Base-by-base conservation (phyloP, 2,113 vertebrate genomes). In the Amphiprion ocellaris region DNA sequence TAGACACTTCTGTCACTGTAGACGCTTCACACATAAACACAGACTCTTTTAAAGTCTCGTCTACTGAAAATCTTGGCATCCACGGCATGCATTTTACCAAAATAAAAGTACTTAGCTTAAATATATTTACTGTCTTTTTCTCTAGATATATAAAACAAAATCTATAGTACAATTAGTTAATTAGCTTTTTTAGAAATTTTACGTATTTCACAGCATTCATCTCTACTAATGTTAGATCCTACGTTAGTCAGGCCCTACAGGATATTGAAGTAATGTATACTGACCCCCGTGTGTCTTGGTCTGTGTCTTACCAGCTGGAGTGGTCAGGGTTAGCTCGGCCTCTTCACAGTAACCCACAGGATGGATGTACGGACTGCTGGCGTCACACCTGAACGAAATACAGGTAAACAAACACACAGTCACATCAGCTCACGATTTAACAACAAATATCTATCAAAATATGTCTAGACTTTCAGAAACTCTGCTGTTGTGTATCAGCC, bases 291-390 rank as follows among this genome's bases (percentile, higher is more conserved):
- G 55, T 77, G 83, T 81, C 81, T 82, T 83, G 60, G 66, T 87
- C 69, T 87, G 75, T 77, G 79, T 93, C 94, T 86, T 93, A 97
- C 97, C 96, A 87, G 96, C 95, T 92, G 97, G 97, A 15, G 95
- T 95, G 73, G 96, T 97, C 78, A 98, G 88, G 16, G 94, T 95
- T 56, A 95, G 87, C 85, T 93, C 92, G 56, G 89, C 90, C 82
- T 96, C 97, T 87, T 97, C 95, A 87, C 96, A 97, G 83, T 93
- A 97, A 8, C 97, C 97, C 15, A 98, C 96, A 49, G 97, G 97
- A 87, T 94, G 96, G 72, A 98, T 97, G 81, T 96, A 98, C 0
- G 96, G 96, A 91, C 96, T 97, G 93, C 96, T 97, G 1, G 96
- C 94, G 70, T 98, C 97, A 90, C 97, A 98, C 97, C 97, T 97